Evolutionary conservation across 2,888 invertebrate genomes (phyloP).

Genomic region (Agelastica alni): DNA sequence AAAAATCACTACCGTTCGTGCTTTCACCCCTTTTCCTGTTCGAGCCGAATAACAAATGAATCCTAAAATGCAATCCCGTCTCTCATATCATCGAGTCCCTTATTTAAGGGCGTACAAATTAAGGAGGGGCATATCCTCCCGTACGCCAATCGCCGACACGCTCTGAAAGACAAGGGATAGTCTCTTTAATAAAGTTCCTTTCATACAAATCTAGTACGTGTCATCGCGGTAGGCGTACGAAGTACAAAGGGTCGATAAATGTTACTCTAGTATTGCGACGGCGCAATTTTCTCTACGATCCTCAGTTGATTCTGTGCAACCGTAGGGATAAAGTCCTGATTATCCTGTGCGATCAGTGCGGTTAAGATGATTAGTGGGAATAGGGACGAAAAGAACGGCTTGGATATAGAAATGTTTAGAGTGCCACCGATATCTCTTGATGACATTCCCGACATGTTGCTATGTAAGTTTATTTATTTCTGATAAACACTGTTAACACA

Average conservation of each 20-base stretch:
- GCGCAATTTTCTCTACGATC: conserved; percentile 40
- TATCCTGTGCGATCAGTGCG: conserved; percentile 17
- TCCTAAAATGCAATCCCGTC: conserved; percentile 16
- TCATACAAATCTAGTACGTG: conserved; percentile 54
- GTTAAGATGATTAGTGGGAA: conserved; percentile 49
- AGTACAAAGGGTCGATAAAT: conserved; percentile 47
- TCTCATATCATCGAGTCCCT: conserved; percentile 20
- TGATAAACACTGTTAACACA: no score
- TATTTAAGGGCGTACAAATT: conserved; percentile 26
- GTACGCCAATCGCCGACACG: conserved; percentile 46
- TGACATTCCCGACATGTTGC: conserved; percentile 72
- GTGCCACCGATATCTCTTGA: conserved; percentile 76
- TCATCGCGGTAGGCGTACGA: conserved; percentile 58
- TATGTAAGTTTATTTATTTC: conserved; percentile 68
- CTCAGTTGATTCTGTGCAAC: conserved; percentile 40
- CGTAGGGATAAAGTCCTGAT: conserved; percentile 27
- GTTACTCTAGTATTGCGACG: conserved; percentile 40
- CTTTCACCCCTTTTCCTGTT: conserved; percentile 3
- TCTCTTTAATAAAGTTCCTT: conserved; percentile 56
- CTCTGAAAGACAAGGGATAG: conserved; percentile 64
- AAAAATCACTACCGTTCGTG: conserved; percentile 10
- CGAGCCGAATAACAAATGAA: conserved; percentile 20
- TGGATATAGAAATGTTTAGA: conserved; percentile 62
- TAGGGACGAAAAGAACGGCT: conserved; percentile 47
- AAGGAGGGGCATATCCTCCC: conserved; percentile 41